Conservation (phyloP, 2,113 vertebrate genomes). For the Ceyx melanurus region DNA sequence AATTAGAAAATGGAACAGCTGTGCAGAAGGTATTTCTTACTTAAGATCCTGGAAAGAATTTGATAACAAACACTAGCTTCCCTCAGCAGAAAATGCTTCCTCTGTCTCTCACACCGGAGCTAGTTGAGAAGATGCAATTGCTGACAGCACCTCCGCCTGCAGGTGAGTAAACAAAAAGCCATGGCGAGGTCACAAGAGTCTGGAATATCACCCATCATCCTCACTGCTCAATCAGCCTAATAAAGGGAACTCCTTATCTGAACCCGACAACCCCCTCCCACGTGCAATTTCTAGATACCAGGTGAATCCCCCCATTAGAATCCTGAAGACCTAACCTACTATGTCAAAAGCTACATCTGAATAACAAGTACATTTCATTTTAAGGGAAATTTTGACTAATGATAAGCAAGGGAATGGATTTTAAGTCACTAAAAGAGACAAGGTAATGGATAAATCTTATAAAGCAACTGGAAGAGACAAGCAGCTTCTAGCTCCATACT, state of each 20-base stretch:
- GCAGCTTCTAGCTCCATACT: neutral
- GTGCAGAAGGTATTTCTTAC: neutral
- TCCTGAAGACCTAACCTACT: neutral
- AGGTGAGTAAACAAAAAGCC: neutral
- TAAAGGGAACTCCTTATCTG: accelerated
- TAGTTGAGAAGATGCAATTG: neutral
- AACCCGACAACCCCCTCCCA: neutral
- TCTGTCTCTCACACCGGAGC: neutral
- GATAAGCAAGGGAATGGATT: neutral
- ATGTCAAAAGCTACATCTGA: neutral
- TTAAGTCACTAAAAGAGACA: neutral
- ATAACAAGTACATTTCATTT: neutral
- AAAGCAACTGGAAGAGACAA: neutral
- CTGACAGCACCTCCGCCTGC: neutral
- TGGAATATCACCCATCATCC: neutral
- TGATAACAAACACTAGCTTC: neutral
- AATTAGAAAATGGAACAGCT: neutral
- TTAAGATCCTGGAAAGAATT: neutral
- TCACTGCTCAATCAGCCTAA: neutral
- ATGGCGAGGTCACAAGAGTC: neutral
- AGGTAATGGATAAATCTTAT: neutral
- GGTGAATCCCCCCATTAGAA: neutral
- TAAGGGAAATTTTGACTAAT: neutral
- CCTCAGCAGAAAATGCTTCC: neutral
- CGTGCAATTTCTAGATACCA: accelerated